These are phyloP conservation scores for Dipodomys stephensi DNA, from an alignment of 2,113 vertebrate genomes.

Conservation along the genomic window DNA sequence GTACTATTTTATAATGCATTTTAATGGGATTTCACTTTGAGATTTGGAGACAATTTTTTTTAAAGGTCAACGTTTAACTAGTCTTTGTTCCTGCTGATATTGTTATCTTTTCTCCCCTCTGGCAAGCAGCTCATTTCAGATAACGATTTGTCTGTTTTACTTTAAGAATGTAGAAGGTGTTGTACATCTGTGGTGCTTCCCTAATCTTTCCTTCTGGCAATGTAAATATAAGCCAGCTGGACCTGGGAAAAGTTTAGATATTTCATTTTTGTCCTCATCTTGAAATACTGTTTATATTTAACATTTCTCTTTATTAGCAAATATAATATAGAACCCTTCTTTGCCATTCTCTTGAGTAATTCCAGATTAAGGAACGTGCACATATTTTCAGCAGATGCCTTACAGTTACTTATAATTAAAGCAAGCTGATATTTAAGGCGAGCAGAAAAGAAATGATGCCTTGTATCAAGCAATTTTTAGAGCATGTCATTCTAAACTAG, in stretches of 20 bases:
- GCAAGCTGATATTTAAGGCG: constrained; percentile 48
- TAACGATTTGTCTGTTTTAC: constrained; percentile 82
- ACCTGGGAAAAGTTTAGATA: constrained; percentile 80
- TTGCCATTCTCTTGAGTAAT: constrained; percentile 73
- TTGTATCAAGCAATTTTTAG: constrained; percentile 40
- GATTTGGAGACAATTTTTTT: constrained; percentile 14
- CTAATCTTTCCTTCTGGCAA: constrained; percentile 84
- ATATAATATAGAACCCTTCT: constrained; percentile 83
- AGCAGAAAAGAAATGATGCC: constrained; percentile 25
- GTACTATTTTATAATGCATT: constrained; percentile 2
- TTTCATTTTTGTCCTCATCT: constrained; percentile 82
- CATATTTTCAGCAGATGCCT: constrained; percentile 73
- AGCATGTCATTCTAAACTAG: constrained; percentile 63
- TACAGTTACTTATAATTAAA: constrained; percentile 81
- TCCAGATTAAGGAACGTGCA: constrained; percentile 62
- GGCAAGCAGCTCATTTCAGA: constrained; percentile 70
- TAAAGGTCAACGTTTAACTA: constrained; percentile 54
- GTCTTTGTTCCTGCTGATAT: constrained; percentile 59
- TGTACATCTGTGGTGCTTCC: constrained; percentile 65
- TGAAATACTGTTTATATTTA: constrained; percentile 86
- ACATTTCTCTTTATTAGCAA: constrained; percentile 85
- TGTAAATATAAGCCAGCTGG: constrained; percentile 84
- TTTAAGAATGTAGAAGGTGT: constrained; percentile 76
- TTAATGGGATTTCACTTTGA: constrained; percentile 57
- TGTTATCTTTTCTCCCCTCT: constrained; percentile 37